Conservation (phyloP, 2,113 vertebrate genomes). For the Fulmarus glacialis region DNA sequence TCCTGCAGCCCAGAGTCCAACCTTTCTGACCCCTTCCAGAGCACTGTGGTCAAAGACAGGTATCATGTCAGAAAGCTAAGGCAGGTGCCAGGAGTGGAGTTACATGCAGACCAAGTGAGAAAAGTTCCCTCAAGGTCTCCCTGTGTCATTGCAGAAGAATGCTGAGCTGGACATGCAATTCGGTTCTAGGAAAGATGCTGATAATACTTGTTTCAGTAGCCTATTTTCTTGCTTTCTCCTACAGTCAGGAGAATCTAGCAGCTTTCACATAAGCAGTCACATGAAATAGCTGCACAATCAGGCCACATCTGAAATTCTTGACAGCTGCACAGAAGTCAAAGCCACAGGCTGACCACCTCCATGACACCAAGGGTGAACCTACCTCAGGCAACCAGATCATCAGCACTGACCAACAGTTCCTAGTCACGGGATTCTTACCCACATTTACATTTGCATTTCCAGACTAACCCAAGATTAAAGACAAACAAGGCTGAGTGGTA, state of each 20-base stretch:
- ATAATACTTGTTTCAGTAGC: background rate
- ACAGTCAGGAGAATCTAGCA: background rate
- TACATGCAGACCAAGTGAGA: background rate
- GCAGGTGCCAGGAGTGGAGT: background rate
- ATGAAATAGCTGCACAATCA: background rate
- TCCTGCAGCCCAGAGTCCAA: background rate
- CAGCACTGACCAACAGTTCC: background rate
- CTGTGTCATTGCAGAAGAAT: background rate
- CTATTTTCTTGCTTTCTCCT: background rate
- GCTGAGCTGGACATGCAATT: background rate
- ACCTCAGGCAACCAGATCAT: background rate
- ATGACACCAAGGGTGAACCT: background rate
- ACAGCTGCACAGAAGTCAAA: background rate
- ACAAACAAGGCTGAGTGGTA: background rate
- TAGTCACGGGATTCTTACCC: background rate
- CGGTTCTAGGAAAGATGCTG: background rate
- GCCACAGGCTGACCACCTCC: background rate
- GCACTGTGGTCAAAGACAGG: background rate
- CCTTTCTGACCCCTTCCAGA: background rate
- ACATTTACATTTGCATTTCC: background rate
- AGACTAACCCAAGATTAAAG: slow-evolving; percentile 16
- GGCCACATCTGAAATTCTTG: background rate
- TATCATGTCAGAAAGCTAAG: background rate
- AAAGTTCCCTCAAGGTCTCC: background rate
- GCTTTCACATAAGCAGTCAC: background rate